Percentiles rank a stretch among this genome's conserved stretches.
Evolutionary conservation across 30 jellyfish, hydroid and myxozoan genomes (phyloP).

Genomic region (Hydractinia echinata): DNA sequence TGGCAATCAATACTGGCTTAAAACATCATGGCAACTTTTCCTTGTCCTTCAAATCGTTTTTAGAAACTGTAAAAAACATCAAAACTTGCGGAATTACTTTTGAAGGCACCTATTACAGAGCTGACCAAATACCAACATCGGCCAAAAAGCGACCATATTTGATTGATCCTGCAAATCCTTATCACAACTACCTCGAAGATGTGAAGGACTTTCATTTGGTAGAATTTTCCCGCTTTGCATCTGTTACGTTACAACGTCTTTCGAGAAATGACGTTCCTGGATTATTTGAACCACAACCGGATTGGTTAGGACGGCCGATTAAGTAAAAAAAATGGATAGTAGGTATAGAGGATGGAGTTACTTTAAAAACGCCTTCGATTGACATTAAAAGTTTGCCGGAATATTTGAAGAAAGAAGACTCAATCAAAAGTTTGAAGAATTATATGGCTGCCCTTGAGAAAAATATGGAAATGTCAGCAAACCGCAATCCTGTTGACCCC

Average conservation of each 20-base stretch:
- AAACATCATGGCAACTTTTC: background rate
- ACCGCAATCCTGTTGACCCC: background rate
- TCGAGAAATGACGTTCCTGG: no score
- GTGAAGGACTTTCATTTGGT: no score
- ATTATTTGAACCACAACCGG: background rate
- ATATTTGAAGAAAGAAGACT: background rate
- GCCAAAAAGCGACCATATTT: no score
- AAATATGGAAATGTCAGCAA: background rate
- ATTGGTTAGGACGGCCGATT: background rate
- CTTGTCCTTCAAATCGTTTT: background rate
- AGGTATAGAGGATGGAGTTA: background rate
- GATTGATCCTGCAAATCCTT: no score
- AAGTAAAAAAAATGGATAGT: background rate
- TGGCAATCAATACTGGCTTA: background rate
- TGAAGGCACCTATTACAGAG: no score
- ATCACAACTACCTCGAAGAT: no score
- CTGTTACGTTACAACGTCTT: no score
- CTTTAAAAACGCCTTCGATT: background rate
- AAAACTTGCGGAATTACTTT: background rate
- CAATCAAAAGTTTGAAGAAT: background rate
- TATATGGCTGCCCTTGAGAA: slow-evolving; percentile 1
- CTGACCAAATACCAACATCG: no score
- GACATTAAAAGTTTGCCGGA: background rate
- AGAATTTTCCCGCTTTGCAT: no score
- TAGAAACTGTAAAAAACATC: background rate